Percentiles rank a stretch among this genome's conserved stretches.
Evolutionary conservation across 2,888 invertebrate genomes (phyloP).

Genomic region (Pyrgus malvae): DNA sequence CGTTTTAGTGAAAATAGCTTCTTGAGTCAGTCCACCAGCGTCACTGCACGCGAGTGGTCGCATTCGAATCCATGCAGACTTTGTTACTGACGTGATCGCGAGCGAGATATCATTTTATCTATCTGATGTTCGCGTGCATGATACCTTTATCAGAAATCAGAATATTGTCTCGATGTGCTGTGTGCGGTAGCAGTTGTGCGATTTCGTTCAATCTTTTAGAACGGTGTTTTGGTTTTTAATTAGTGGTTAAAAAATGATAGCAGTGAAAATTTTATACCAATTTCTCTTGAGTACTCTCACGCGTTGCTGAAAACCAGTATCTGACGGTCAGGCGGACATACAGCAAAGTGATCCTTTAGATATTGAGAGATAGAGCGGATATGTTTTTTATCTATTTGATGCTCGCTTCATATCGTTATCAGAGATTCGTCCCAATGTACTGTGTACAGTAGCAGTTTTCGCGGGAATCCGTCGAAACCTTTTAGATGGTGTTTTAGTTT

Average conservation of each 20-base stretch:
- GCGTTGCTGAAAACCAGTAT: too few species aligned
- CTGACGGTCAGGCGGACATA: too few species aligned
- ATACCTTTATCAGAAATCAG: constrained; percentile 50
- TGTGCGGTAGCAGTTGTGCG: constrained; percentile 46
- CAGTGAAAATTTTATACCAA: too few species aligned
- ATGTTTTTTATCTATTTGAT: constrained; percentile 55
- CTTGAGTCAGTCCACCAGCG: constrained; percentile 36
- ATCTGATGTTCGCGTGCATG: constrained; percentile 54
- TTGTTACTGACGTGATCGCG: constrained; percentile 23
- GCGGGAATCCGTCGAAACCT: constrained; percentile 33
- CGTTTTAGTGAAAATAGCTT: constrained; percentile 28
- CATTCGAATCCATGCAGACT: constrained; percentile 35
- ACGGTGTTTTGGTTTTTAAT: constrained; percentile 15
- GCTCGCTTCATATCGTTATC: constrained; percentile 52
- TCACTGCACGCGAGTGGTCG: constrained; percentile 50
- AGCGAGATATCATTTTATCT: too few species aligned
- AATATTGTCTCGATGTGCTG: constrained; percentile 40
- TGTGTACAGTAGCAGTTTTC: constrained; percentile 45
- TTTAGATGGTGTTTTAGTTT: constrained; percentile 18
- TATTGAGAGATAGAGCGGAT: too few species aligned
- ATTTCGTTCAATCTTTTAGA: constrained; percentile 22
- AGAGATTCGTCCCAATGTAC: constrained; percentile 38
- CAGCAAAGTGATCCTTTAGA: too few species aligned
- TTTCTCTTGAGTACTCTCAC: too few species aligned
- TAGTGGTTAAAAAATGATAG: too few species aligned